Conservation (phyloP, 2,888 invertebrate species). For the Cynaeus angustus region DNA sequence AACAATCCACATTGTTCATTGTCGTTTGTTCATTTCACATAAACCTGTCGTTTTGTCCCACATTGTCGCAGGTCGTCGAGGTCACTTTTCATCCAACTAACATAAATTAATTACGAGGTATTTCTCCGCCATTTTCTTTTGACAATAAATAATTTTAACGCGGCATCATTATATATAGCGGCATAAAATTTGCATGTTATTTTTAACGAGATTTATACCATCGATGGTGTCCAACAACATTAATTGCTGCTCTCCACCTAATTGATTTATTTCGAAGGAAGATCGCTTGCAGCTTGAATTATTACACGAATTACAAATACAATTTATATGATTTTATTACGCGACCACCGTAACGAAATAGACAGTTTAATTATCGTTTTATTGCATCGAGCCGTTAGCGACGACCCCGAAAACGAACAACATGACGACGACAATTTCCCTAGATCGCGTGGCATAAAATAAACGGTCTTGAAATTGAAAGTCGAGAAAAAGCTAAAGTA, state of each 20-base stretch:
- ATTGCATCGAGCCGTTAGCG: constrained; percentile 13
- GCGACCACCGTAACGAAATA: constrained; percentile 28
- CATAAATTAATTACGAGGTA: neutral
- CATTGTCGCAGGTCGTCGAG: neutral
- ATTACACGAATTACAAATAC: constrained; percentile 34
- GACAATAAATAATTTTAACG: constrained; percentile 32
- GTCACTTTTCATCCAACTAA: neutral
- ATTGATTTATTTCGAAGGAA: constrained; percentile 36
- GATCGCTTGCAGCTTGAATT: constrained; percentile 20
- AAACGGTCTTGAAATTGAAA: constrained; percentile 31
- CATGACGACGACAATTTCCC: constrained; percentile 3
- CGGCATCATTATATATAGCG: constrained; percentile 31
- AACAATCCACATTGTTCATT: too few relatives aligned
- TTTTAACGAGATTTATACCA: constrained; percentile 30
- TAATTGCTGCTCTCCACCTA: constrained; percentile 30
- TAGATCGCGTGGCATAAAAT: constrained; percentile 20
- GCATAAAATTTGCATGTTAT: constrained; percentile 28
- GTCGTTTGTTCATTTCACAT: neutral
- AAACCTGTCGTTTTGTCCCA: too few relatives aligned
- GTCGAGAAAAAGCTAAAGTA: constrained; percentile 18
- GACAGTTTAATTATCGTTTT: constrained; percentile 38
- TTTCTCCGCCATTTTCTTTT: constrained; percentile 10
- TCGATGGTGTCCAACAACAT: constrained; percentile 28
- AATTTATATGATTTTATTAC: constrained; percentile 33
- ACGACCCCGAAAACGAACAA: constrained; percentile 2